Conservation (phyloP, 2,113 vertebrate genomes). For the Microcebus tavaratra region DNA sequence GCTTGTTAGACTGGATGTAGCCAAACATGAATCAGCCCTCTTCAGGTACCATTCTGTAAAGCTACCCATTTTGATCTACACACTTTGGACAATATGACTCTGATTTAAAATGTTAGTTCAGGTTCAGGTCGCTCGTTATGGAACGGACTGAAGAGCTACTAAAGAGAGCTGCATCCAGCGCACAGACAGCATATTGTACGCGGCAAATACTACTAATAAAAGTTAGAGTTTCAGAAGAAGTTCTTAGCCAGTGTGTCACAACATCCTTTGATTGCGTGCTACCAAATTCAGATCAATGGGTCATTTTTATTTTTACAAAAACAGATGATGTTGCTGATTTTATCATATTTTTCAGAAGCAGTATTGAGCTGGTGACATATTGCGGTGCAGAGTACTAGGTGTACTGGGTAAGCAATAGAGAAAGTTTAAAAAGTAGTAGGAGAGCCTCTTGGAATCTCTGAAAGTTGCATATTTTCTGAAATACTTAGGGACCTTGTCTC, state of each 20-base stretch:
- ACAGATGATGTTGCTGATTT: neutral
- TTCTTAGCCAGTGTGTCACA: neutral
- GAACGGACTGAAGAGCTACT: neutral
- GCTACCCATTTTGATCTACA: neutral
- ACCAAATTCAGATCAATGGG: slow-evolving; percentile 14
- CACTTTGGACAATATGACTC: neutral
- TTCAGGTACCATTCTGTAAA: neutral
- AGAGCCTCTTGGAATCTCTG: neutral
- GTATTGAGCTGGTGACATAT: neutral
- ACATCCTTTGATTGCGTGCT: neutral
- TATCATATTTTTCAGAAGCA: slow-evolving; percentile 29
- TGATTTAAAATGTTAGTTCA: neutral
- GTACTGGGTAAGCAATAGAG: neutral
- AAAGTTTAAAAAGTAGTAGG: neutral
- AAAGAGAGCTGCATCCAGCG: neutral
- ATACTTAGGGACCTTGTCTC: neutral
- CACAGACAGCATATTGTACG: neutral
- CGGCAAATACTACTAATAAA: neutral
- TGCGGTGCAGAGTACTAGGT: neutral
- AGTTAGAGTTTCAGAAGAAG: slow-evolving; percentile 22
- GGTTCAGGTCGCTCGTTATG: neutral
- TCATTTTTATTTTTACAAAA: slow-evolving; percentile 49
- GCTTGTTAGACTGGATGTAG: neutral
- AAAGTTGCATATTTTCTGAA: slow-evolving; percentile 11
- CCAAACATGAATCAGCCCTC: neutral